Evolutionary conservation across 2,888 invertebrate species (phyloP), one percentile per base, ranked within the genome.

Genomic region (Epiblema foenella): DNA sequence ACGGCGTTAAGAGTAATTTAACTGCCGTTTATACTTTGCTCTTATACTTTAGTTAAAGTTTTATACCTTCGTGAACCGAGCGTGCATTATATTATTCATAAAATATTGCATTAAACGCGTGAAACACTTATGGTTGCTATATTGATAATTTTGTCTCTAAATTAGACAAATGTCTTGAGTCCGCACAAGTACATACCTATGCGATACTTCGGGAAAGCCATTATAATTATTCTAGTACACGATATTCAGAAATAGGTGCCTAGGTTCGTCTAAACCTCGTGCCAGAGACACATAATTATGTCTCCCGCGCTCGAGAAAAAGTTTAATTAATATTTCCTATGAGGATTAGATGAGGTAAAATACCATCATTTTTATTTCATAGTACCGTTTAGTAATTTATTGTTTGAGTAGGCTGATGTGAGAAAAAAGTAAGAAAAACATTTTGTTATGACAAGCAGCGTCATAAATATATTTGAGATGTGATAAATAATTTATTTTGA

Each of bases 201-300:
- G 62, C 67, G 67, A 49, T 54, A 20, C 18, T 67, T 42, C 18
- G 39, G 69, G 52, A 64, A 59, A 52, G 62, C 67, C 57, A 42
- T 57, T 71, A 57, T 71, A 62, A 4, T 29, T 5, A 4, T 4
- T 66, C 39, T 56, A 39, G 49, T 69, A 70, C 71, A 62, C 65
- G 59, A 54, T 54, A n/a, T n/a, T n/a, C n/a, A n/a, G n/a, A n/a
- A n/a, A n/a, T n/a, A n/a, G n/a, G n/a, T n/a, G n/a, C n/a, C n/a
- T n/a, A n/a, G n/a, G n/a, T n/a, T n/a, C n/a, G n/a, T n/a, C n/a
- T n/a, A n/a, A n/a, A n/a, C n/a, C n/a, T n/a, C n/a, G n/a, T n/a
- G n/a, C n/a, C n/a, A n/a, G n/a, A n/a, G n/a, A n/a, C n/a, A n/a
- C n/a, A n/a, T n/a, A n/a, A n/a, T n/a, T n/a, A n/a, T n/a, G n/a